A percentile compares a stretch with the other conserved stretches of the same genome.
Conservation (phyloP, 2,888 invertebrate species). For the Melipona beecheii region DNA sequence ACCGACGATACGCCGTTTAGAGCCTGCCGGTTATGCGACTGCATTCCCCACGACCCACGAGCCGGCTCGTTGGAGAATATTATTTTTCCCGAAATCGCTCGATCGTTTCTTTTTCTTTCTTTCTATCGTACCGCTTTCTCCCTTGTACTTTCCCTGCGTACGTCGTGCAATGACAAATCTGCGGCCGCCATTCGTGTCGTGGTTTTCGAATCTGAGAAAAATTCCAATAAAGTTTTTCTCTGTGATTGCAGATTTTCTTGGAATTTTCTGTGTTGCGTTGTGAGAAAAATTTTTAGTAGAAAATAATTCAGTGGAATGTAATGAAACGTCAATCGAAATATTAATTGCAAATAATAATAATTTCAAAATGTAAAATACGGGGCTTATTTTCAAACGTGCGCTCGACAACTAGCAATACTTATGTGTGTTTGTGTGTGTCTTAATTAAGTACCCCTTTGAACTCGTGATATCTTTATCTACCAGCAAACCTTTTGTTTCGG, state of each 20-base stretch:
- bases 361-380: slow-evolving; percentile 3
- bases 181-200: not conserved
- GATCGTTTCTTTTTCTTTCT: too few relatives aligned
- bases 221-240: not conserved
- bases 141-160: not conserved
- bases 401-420: slow-evolving; percentile 30
- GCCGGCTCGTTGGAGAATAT: slow-evolving; percentile 48
- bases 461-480: slow-evolving; percentile 63
- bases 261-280: not conserved
- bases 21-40: slow-evolving; percentile 42
- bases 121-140: not conserved
- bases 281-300: not conserved
- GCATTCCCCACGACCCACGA: slow-evolving; percentile 44
- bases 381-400: slow-evolving; percentile 4
- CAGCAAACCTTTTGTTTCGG: slow-evolving; percentile 51
- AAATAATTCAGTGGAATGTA: not conserved
- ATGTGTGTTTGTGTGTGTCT: slow-evolving; percentile 36
- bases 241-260: not conserved
- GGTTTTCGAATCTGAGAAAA: not conserved
- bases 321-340: not conserved
- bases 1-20: slow-evolving; percentile 70
- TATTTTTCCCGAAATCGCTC: slow-evolving; percentile 55
- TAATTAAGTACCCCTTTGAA: slow-evolving; percentile 68
- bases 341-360: slow-evolving; percentile 7
- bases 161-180: slow-evolving; percentile 3